These are phyloP conservation scores for Pontoporia blainvillei DNA, from an alignment of 2,113 vertebrate genomes.

Conservation along the genomic window DNA sequence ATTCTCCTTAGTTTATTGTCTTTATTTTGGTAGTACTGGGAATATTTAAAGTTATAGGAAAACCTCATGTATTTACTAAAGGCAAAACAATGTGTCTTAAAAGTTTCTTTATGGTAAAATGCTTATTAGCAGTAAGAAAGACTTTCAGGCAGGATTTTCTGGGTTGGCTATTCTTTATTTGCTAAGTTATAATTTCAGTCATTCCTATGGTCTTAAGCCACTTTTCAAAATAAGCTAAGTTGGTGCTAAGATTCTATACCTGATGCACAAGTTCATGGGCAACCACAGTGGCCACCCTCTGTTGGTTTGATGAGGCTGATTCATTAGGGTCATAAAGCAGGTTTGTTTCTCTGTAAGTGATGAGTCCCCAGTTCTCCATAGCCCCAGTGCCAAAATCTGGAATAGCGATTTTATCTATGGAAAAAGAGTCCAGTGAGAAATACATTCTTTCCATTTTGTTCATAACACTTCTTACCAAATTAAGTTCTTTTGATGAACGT, in stretches of 20 bases:
- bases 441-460: constrained; percentile 49
- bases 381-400: constrained; percentile 98
- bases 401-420: constrained; percentile 96
- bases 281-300: constrained; percentile 92
- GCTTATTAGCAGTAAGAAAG: background rate
- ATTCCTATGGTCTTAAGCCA: background rate
- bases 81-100: background rate
- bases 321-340: constrained; percentile 89
- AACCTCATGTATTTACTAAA: background rate
- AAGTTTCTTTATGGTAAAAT: background rate
- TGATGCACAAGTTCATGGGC: constrained; percentile 97
- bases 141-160: background rate
- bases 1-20: background rate
- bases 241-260: constrained; percentile 78
- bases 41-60: background rate
- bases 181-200: background rate
- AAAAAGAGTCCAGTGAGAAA: constrained; percentile 50
- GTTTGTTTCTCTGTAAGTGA: constrained; percentile 97
- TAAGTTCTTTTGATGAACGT: constrained; percentile 22
- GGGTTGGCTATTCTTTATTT: background rate
- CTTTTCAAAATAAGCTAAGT: background rate
- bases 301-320: constrained; percentile 92
- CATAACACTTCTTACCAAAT: constrained; percentile 31
- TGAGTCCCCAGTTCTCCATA: constrained; percentile 99
- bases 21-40: background rate